Conservation (phyloP, 2,797 vertebrate genomes). For the Hapalemur alaotrensis region DNA sequence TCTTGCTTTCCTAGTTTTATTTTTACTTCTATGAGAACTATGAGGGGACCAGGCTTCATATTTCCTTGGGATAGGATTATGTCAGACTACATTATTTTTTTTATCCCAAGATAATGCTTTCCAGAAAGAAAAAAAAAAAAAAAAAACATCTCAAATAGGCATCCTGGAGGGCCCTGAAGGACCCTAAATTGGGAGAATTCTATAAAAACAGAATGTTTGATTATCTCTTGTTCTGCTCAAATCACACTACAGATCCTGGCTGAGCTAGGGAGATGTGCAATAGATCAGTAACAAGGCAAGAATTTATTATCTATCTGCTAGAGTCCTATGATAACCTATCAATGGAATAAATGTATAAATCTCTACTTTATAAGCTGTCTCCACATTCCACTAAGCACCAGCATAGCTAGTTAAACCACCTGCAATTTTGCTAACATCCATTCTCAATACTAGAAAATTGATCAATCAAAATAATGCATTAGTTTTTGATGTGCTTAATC, state of each 20-base stretch:
- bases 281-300: slow-evolving; percentile 2
- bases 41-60: background rate
- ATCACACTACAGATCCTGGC: slow-evolving; percentile 7
- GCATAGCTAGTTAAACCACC: background rate
- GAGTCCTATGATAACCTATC: background rate
- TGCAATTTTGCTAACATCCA: slow-evolving; percentile 37
- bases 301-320: slow-evolving; percentile 30
- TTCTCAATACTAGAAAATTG: slow-evolving; percentile 26
- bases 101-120: slow-evolving; percentile 36
- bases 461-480: slow-evolving; percentile 36
- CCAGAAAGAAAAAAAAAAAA: slow-evolving; percentile 62
- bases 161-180: background rate
- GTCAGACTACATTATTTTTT: background rate
- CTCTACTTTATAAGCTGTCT: background rate
- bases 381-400: background rate
- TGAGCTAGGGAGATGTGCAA: background rate
- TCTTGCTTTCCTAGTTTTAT: background rate
- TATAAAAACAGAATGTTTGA: slow-evolving; percentile 56
- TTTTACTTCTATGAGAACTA: slow-evolving; percentile 15
- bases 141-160: slow-evolving; percentile 32
- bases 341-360: background rate
- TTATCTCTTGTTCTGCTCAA: slow-evolving; percentile 30
- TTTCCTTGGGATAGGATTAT: background rate
- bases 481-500: background rate
- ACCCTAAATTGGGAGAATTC: slow-evolving; percentile 55